Percentiles rank a stretch among this genome's conserved stretches.
These are phyloP conservation scores for Enteromius afrohamiltoni DNA, from an alignment of 2,797 vertebrate species.

Conservation along the genomic window DNA sequence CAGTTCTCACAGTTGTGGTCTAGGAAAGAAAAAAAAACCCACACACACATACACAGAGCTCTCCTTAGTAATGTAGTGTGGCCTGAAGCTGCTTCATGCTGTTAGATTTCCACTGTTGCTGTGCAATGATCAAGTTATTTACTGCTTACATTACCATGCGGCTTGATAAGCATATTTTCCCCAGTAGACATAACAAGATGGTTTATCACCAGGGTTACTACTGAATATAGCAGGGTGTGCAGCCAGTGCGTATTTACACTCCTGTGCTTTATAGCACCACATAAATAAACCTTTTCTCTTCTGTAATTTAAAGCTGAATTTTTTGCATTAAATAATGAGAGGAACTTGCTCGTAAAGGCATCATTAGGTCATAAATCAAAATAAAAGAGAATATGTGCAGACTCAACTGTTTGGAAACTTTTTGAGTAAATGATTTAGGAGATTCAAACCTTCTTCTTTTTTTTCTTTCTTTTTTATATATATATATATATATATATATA, in stretches of 20 bases:
- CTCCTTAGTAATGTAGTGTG: constrained; percentile 57
- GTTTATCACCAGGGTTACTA: constrained; percentile 72
- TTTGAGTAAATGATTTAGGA: constrained; percentile 9
- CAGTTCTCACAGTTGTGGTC: constrained; percentile 71
- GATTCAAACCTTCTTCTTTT: neutral
- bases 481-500: no score
- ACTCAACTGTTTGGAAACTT: constrained; percentile 45
- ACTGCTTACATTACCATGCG: constrained; percentile 76
- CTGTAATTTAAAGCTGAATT: constrained; percentile 71
- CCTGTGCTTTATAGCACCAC: constrained; percentile 69
- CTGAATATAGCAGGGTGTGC: constrained; percentile 46
- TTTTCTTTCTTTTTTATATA: no score
- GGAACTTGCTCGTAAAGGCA: constrained; percentile 65
- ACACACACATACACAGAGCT: constrained; percentile 43
- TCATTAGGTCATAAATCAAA: constrained; percentile 45
- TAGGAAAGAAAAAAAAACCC: constrained; percentile 46
- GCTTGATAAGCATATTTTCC: constrained; percentile 81
- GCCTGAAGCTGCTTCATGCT: constrained; percentile 69
- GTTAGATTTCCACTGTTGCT: constrained; percentile 61
- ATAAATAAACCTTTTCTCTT: constrained; percentile 74
- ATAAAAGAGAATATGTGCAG: constrained; percentile 45
- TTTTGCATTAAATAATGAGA: constrained; percentile 72
- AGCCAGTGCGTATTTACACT: constrained; percentile 60
- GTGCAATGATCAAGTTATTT: constrained; percentile 70
- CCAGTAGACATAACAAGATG: constrained; percentile 77